Percentiles rank a stretch among this genome's conserved stretches.
phyloP scores from a whole-genome alignment of 2,888 invertebrate genomes.

The Patella pellucida region DNA sequence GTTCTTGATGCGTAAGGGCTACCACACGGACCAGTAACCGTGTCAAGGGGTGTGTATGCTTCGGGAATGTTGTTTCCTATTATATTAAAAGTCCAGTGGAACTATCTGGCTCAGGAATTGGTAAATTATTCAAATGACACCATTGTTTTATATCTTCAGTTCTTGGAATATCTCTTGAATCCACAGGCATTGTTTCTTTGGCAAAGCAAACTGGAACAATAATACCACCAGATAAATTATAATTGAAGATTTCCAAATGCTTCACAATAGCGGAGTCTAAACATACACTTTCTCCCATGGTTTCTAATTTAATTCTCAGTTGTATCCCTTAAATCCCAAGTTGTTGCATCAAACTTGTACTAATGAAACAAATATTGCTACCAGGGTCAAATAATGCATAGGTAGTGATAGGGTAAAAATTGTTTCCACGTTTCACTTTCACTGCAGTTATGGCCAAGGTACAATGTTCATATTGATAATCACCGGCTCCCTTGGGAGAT shows the following conservation, averaged over 20 bases:
- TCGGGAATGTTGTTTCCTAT: too few relatives aligned
- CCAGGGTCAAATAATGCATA: conserved; percentile 12
- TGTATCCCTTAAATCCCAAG: too few relatives aligned
- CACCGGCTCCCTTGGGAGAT: too few relatives aligned
- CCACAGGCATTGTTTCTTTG: conserved; percentile 1
- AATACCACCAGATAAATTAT: neutral
- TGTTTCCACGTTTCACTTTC: too few relatives aligned
- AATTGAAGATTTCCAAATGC: neutral
- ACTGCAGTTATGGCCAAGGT: too few relatives aligned
- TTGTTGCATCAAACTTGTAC: neutral
- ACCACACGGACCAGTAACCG: neutral
- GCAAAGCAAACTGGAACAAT: neutral
- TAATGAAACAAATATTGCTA: too few relatives aligned
- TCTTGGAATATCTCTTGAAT: neutral
- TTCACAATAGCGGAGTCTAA: neutral
- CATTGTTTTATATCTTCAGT: conserved; percentile 12
- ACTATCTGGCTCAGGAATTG: too few relatives aligned
- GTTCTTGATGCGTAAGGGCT: too few relatives aligned
- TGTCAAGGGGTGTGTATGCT: too few relatives aligned
- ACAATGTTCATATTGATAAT: too few relatives aligned
- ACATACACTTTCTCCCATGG: conserved; percentile 1
- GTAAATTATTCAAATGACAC: conserved; percentile 7
- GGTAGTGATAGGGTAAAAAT: neutral
- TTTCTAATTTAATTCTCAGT: conserved; percentile 3
- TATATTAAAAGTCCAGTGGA: too few relatives aligned